Base-by-base conservation (phyloP, 2,888 invertebrate genomes). In the Mechanitis messenoides region DNA sequence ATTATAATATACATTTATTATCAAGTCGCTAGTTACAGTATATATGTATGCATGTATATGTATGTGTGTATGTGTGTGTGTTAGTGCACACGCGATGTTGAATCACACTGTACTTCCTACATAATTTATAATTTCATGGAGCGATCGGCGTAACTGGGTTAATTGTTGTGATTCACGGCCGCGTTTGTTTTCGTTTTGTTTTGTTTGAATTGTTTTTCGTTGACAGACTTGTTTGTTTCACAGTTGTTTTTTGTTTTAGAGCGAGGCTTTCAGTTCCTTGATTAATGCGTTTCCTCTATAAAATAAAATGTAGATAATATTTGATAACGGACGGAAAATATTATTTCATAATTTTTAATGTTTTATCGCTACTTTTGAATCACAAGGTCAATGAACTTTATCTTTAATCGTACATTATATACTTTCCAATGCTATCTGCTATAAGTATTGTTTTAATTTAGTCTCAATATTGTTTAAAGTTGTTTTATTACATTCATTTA, bases 81-180 rank as follows among this genome's bases (percentile, higher is more conserved):
- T 46, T 56, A 55, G 55, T 55, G 69, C 71, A 69, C 80, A 83
- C 80, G 81, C 81, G 73, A 78, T 69, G 73, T 74, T 83, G 83
- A 83, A 77, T 83, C 84, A 83, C 71, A 64, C 64, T 64, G 68
- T 71, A 77, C 82, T 85, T 85, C 85, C 85, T 85, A 83, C 79
- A 82, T 84, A 78, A 84, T 84, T 85, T 80, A 81, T 82, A 84
- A 86, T 85, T 85, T 84, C 83, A 85, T 80, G 80, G 79, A 78
- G 64, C 75, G 69, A 74, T 69, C 72, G 72, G 66, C 70, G 70
- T 75, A 85, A 79, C 77, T 84, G 74, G 85, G 84, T 80, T 85
- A 85, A 83, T 83, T 79, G 78, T 77, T 72, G 72, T 77, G 80
- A 79, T 74, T 80, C 80, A 81, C 70, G 74, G 72, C 69, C 73